A percentile compares a stretch with the other conserved stretches of the same genome.
phyloP scores from a whole-genome alignment of 1,140 invertebrate species.

The Philopotamus ludificatus region DNA sequence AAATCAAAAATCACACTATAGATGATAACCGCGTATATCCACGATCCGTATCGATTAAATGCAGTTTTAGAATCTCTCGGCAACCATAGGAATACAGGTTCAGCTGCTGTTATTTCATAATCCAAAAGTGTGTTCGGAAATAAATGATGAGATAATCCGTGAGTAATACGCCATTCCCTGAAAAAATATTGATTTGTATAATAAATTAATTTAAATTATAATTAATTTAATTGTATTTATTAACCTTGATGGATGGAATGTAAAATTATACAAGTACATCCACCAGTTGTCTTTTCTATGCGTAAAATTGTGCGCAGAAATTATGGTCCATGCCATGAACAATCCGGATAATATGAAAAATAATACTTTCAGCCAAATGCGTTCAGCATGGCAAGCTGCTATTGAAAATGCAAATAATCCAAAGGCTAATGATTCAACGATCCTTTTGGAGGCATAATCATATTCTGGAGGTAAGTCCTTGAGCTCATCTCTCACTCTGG shows the following conservation, averaged over 20 bases:
- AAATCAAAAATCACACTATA: neutral
- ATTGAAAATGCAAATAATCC: conserved; percentile 21
- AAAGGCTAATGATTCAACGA: conserved; percentile 18
- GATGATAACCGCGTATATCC: conserved; percentile 4
- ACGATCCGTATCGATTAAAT: conserved; percentile 24
- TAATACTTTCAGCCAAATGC: neutral
- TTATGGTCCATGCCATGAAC: conserved; percentile 58
- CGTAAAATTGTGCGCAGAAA: conserved; percentile 78
- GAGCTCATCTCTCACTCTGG: conserved; percentile 56
- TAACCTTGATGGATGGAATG: conserved; percentile 63
- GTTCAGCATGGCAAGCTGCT: conserved; percentile 5
- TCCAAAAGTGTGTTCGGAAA: conserved; percentile 79
- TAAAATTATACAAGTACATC: conserved; percentile 80
- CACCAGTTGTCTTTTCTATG: conserved; percentile 78
- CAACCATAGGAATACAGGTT: conserved; percentile 57
- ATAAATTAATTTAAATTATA: neutral
- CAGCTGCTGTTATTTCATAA: conserved; percentile 68
- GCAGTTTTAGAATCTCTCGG: conserved; percentile 13
- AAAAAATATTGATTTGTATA: too few species aligned
- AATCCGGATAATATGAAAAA: conserved; percentile 39
- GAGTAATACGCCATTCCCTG: conserved; percentile 74
- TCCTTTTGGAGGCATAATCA: conserved; percentile 11
- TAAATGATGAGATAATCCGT: conserved; percentile 76
- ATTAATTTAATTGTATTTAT: neutral
- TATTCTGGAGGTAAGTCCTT: conserved; percentile 45